A percentile compares a stretch with the other conserved stretches of the same genome.
Conservation (phyloP, 2,888 invertebrate genomes). For the Dermolepida albohirtum region DNA sequence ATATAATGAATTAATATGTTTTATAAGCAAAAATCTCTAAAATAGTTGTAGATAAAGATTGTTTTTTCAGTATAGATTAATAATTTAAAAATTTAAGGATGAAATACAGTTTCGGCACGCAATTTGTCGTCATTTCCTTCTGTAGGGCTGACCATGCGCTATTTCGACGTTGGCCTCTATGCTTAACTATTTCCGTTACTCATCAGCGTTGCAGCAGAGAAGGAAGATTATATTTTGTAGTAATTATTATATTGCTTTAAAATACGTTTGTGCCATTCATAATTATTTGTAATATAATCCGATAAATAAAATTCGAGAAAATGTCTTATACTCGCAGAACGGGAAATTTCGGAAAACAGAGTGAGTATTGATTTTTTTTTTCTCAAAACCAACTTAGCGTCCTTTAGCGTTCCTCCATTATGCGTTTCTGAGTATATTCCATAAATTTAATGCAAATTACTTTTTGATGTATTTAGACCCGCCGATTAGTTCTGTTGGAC, state of each 20-base stretch:
- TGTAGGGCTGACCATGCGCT: not conserved
- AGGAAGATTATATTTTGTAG: too few relatives aligned
- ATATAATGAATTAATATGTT: too few relatives aligned
- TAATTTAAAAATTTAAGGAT: not conserved
- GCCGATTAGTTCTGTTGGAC: slow-evolving; percentile 34
- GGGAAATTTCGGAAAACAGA: slow-evolving; percentile 29
- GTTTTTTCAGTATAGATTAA: too few relatives aligned
- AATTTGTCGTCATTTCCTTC: slow-evolving; percentile 4
- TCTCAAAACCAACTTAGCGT: not conserved
- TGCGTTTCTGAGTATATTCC: not conserved
- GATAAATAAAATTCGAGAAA: slow-evolving; percentile 5
- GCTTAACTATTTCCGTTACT: not conserved
- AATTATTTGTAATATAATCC: too few relatives aligned
- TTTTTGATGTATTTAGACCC: slow-evolving; percentile 24
- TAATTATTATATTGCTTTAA: too few relatives aligned
- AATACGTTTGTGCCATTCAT: too few relatives aligned
- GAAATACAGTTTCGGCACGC: not conserved
- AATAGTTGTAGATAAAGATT: too few relatives aligned
- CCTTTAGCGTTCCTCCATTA: not conserved
- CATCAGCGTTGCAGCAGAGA: too few relatives aligned
- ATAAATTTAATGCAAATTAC: not conserved
- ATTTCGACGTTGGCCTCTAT: too few relatives aligned
- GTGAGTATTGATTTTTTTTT: slow-evolving; percentile 37
- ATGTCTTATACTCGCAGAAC: slow-evolving; percentile 39
- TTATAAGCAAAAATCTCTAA: not conserved